Evolutionary conservation across 2,113 vertebrate genomes (phyloP).

Genomic region (Saccopteryx bilineata): DNA sequence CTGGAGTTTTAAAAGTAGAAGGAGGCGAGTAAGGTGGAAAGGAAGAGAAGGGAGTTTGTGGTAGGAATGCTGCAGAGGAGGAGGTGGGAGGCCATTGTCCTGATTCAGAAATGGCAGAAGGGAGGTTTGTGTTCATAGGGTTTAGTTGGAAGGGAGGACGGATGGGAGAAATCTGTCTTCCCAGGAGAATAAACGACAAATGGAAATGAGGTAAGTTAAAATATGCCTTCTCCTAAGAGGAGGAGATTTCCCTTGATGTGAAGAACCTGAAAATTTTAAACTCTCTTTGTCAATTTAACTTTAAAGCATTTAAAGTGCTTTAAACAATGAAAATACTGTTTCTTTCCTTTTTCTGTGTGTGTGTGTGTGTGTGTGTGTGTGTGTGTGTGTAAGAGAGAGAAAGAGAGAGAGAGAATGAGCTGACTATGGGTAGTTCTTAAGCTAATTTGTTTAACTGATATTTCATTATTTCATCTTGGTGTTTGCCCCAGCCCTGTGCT

Average conservation of each 20-base stretch:
- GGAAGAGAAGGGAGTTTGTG: background rate
- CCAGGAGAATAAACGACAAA: background rate
- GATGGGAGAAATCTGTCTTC: background rate
- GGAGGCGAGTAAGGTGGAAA: background rate
- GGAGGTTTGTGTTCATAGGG: background rate
- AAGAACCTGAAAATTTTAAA: conserved; percentile 8
- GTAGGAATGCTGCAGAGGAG: background rate
- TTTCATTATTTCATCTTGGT: background rate
- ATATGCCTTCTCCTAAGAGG: background rate
- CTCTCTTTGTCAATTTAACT: background rate
- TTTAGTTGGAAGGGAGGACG: background rate
- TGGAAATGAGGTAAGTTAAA: background rate
- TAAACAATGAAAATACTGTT: background rate
- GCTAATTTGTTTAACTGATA: background rate
- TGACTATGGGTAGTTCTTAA: background rate
- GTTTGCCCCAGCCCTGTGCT: background rate
- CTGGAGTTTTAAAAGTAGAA: background rate
- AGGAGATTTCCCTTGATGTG: background rate
- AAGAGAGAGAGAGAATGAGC: background rate
- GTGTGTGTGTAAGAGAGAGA: background rate
- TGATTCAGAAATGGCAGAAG: background rate
- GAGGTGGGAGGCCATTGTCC: background rate
- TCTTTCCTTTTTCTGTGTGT: background rate
- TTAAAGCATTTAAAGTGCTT: conserved; percentile 10
- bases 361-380: background rate